Evolutionary conservation across 2,888 invertebrate species (phyloP), one percentile per base, ranked within the genome.

Genomic region (Phortica okadai): DNA sequence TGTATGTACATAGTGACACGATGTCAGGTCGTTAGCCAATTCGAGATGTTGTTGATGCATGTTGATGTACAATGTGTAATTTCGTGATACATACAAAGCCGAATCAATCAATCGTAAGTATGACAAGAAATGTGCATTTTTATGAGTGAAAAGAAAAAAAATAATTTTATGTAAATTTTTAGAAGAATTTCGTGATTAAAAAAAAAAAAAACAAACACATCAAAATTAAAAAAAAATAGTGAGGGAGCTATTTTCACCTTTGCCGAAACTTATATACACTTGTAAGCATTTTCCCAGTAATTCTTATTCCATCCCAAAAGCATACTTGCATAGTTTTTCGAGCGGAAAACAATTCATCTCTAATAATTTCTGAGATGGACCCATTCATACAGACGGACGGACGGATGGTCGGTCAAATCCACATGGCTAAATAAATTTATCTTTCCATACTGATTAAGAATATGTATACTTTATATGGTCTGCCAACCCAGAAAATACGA

Each of bases 11-110:
- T 78, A 74, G 74, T 74, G 11, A 21, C 16, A 33, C 7, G 66
- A 74, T 45, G 81, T 81, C 76, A 74, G 76, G 77, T 50, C 50
- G 50, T 50, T 2, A 6, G 14, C 33, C 33, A 14, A 6, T 50
- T 50, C 10, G 14, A 45, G 45, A 45, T 50, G 50, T 6, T 50
- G 14, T 50, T 8, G 8, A 50, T 50, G 8, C 76, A 74, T 77
- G 10, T 74, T 45, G 11, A 66, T 74, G n/a, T 33, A 77, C 59
- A 80, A 77, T 78, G 77, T 25, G 78, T 80, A 44, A 50, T 50
- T 50, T 50, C 1, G 50, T 50, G 45, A 44, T 6, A 67, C 45
- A 67, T 67, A 44, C 67, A 54, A 56, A 10, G 11, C 54, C 56
- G 45, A 72, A 72, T 69, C 45, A 33, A 33, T 33, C 33, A 33